Evolutionary conservation across 2,113 vertebrate species (phyloP).

Genomic region (Reinhardtius hippoglossoides): DNA sequence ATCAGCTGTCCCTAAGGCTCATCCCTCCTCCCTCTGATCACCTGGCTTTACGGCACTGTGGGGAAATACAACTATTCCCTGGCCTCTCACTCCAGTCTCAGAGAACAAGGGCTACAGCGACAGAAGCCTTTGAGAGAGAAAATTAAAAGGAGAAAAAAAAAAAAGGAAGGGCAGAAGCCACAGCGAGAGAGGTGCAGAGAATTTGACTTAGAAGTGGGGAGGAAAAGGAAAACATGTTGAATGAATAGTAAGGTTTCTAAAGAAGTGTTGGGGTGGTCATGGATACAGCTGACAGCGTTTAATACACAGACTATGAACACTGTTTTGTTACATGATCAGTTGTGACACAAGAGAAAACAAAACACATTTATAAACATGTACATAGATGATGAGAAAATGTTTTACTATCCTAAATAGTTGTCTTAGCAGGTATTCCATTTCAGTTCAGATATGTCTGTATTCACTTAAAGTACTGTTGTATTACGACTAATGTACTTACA

Average conservation of each 20-base stretch:
- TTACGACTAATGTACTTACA: too few species aligned
- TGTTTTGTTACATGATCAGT: not conserved
- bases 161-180: conserved; percentile 2
- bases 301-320: not conserved
- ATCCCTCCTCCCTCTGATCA: conserved; percentile 54
- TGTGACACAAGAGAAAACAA: not conserved
- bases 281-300: not conserved
- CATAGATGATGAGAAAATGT: not conserved
- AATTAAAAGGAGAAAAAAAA: conserved; percentile 60
- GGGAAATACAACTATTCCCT: conserved; percentile 54
- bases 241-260: not conserved
- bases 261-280: not conserved
- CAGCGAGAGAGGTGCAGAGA: not conserved
- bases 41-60: conserved; percentile 57
- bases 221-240: not conserved
- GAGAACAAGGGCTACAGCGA: conserved; percentile 45
- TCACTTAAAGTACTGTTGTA: not conserved
- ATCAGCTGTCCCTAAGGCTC: conserved; percentile 52
- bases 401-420: not conserved
- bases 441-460: not conserved
- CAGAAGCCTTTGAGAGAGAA: conserved; percentile 59
- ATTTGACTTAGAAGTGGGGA: not conserved
- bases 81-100: conserved; percentile 56
- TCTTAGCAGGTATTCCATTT: not conserved
- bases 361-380: not conserved